A percentile compares a stretch with the other conserved stretches of the same genome.
Evolutionary conservation across 2,797 vertebrate species (phyloP).

Genomic region (Enteromius mattozi): DNA sequence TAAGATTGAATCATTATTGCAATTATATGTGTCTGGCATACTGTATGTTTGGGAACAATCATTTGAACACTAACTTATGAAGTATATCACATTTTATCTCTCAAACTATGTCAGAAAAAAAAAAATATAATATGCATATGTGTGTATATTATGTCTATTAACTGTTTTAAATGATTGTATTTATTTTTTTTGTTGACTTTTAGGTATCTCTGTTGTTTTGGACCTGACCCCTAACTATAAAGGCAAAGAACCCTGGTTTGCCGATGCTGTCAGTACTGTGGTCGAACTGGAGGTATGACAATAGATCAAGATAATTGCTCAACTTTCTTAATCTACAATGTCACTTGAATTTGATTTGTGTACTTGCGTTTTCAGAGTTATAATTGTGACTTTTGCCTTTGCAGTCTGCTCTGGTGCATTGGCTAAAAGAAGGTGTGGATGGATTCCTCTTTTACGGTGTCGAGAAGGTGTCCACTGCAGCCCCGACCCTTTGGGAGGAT

Average conservation of each 20-base stretch:
- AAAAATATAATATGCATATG: too few relatives aligned
- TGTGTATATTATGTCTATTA: too few relatives aligned
- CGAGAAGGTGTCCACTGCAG: slow-evolving; percentile 66
- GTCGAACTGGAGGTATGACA: slow-evolving; percentile 71
- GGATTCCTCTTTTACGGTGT: slow-evolving; percentile 82
- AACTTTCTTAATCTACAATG: neutral
- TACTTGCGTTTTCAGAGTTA: neutral
- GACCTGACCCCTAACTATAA: slow-evolving; percentile 88
- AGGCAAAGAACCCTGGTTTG: slow-evolving; percentile 80
- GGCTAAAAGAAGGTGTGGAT: slow-evolving; percentile 80
- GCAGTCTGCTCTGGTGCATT: slow-evolving; percentile 82
- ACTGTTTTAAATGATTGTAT: neutral
- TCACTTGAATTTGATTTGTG: slow-evolving; percentile 9
- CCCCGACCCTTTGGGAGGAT: slow-evolving; percentile 67
- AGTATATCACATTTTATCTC: neutral
- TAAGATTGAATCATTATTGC: neutral
- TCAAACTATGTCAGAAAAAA: neutral
- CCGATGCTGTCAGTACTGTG: slow-evolving; percentile 60
- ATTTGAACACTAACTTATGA: neutral
- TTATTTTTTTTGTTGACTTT: neutral
- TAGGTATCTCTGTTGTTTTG: slow-evolving; percentile 83
- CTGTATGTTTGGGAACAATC: neutral
- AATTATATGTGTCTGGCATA: neutral
- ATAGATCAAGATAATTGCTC: neutral
- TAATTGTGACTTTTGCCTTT: neutral